A percentile compares a stretch with the other conserved stretches of the same genome.
These are phyloP conservation scores for Leptarthrus brevirostris DNA, from an alignment of 2,888 invertebrate genomes.

Conservation along the genomic window DNA sequence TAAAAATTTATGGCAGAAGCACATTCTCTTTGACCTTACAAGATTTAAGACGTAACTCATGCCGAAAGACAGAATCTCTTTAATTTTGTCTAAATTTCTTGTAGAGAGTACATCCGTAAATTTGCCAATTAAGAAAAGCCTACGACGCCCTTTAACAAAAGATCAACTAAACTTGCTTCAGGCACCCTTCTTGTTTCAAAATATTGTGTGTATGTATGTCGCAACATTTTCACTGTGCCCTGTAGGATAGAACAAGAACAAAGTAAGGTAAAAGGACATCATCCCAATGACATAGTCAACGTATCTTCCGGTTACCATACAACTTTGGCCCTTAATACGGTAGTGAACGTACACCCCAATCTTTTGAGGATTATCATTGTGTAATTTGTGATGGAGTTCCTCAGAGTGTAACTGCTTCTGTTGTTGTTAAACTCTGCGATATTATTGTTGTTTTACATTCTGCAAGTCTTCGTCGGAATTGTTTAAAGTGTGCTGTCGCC, in stretches of 20 bases:
- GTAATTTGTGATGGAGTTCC: conserved; percentile 12
- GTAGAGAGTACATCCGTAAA: neutral
- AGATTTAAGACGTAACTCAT: no score
- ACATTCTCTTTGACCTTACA: no score
- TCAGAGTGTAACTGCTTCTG: neutral
- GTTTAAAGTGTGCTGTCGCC: no score
- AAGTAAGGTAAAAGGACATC: neutral
- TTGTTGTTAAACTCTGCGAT: neutral
- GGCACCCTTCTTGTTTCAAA: neutral
- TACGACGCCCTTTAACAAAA: neutral
- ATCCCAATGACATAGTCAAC: conserved; percentile 5
- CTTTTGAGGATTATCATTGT: conserved; percentile 18
- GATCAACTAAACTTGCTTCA: neutral
- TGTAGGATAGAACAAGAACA: neutral
- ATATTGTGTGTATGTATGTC: neutral
- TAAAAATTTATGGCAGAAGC: no score
- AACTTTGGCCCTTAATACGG: neutral
- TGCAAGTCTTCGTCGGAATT: neutral
- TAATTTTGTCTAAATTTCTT: neutral
- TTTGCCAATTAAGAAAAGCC: neutral
- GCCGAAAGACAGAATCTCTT: no score
- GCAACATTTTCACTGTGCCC: neutral
- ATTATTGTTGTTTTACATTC: neutral
- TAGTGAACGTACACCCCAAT: neutral
- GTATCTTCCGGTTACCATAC: conserved; percentile 8